Evolutionary conservation across 2,113 vertebrate genomes (phyloP).

Genomic region (Xenus cinereus): DNA sequence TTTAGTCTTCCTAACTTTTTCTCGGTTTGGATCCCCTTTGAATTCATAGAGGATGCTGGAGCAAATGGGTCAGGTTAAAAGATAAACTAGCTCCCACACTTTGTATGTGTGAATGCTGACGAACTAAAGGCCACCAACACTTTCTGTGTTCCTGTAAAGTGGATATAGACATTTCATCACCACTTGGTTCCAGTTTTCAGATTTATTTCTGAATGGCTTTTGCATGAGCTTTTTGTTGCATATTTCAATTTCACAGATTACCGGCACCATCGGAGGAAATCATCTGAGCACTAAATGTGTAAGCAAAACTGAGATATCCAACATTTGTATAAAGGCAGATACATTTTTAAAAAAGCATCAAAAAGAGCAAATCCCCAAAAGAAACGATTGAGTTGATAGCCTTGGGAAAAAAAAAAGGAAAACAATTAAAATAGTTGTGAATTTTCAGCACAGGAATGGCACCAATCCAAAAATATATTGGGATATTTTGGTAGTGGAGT

Average conservation of each 20-base stretch:
- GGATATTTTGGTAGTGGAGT: not conserved
- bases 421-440: not conserved
- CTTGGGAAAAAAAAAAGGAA: not conserved
- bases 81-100: not conserved
- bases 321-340: not conserved
- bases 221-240: not conserved
- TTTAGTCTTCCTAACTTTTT: not conserved
- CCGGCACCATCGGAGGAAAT: not conserved
- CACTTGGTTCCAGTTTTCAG: not conserved
- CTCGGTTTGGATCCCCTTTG: not conserved
- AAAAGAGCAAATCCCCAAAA: not conserved
- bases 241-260: slow-evolving; percentile 33
- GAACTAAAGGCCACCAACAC: not conserved
- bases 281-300: slow-evolving; percentile 11
- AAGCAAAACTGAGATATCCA: slow-evolving; percentile 37
- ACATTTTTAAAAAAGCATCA: not conserved
- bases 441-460: not conserved
- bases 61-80: not conserved
- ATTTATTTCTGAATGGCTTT: slow-evolving; percentile 4
- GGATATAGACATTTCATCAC: not conserved
- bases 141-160: not conserved
- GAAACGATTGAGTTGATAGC: not conserved
- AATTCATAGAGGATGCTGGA: not conserved
- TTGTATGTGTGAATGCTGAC: not conserved
- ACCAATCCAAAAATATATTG: not conserved